Evolutionary conservation across 1,140 invertebrate genomes (phyloP).

Genomic region (Drosophila melanica): DNA sequence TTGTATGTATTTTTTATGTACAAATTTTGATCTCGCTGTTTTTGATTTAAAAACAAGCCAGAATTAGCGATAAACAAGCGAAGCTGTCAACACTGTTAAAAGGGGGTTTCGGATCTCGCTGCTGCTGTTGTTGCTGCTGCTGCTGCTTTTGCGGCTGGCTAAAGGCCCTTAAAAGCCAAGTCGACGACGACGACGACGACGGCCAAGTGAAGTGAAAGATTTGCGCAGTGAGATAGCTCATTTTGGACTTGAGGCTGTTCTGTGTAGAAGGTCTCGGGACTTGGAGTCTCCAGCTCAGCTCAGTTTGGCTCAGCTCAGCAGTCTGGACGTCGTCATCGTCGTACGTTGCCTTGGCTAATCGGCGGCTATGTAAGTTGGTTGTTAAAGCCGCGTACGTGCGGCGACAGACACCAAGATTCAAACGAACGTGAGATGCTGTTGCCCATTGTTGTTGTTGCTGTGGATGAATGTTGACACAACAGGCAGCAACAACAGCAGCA

Average conservation of each 20-base stretch:
- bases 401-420: slow-evolving; percentile 66
- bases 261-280: slow-evolving; percentile 16
- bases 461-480: slow-evolving; percentile 55
- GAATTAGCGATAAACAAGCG: not conserved
- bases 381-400: slow-evolving; percentile 75
- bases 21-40: too few species aligned
- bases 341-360: slow-evolving; percentile 76
- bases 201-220: slow-evolving; percentile 62
- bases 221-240: slow-evolving; percentile 78
- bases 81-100: not conserved
- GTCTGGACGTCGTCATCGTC: slow-evolving; percentile 50
- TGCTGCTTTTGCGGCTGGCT: slow-evolving; percentile 1
- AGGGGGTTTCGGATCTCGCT: not conserved
- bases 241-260: slow-evolving; percentile 63
- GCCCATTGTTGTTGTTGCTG: slow-evolving; percentile 29
- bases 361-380: slow-evolving; percentile 80
- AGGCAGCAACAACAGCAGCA: too few species aligned
- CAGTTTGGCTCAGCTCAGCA: too few species aligned
- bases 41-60: not conserved
- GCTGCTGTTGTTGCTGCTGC: slow-evolving; percentile 1
- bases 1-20: not conserved
- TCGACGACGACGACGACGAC: not conserved
- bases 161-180: slow-evolving; percentile 67
- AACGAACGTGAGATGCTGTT: slow-evolving; percentile 53
- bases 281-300: slow-evolving; percentile 10